Percentiles rank a stretch among this genome's conserved stretches.
Evolutionary conservation across 2,888 invertebrate genomes (phyloP).

Genomic region (Caenorhabditis plicata): DNA sequence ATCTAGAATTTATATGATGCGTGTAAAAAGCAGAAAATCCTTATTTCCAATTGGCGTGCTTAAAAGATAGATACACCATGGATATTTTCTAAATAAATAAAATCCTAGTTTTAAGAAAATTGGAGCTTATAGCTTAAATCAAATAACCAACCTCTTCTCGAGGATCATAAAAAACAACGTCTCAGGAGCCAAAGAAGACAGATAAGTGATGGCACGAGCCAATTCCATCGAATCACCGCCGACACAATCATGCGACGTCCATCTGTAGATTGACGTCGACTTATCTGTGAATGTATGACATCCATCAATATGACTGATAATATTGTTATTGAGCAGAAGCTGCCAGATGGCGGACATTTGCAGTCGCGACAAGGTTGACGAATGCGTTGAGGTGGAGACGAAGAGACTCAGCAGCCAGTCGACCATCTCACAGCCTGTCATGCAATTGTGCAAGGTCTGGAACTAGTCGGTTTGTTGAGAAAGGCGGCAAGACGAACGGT

Average conservation of each 20-base stretch:
- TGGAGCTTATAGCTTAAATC: too few relatives aligned
- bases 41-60: too few relatives aligned
- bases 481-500: slow-evolving; percentile 24
- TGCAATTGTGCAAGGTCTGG: slow-evolving; percentile 70
- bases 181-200: slow-evolving; percentile 78
- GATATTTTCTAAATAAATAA: too few relatives aligned
- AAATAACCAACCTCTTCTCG: slow-evolving; percentile 78
- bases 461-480: too few relatives aligned
- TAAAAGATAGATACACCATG: too few relatives aligned
- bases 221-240: too few relatives aligned
- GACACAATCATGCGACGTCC: slow-evolving; percentile 70
- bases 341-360: slow-evolving; percentile 78
- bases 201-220: slow-evolving; percentile 69
- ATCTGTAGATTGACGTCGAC: slow-evolving; percentile 77
- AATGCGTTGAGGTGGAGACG: slow-evolving; percentile 34
- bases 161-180: slow-evolving; percentile 80
- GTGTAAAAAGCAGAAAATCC: too few relatives aligned
- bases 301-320: slow-evolving; percentile 77
- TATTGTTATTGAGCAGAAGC: slow-evolving; percentile 78
- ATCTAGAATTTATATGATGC: too few relatives aligned
- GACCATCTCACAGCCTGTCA: slow-evolving; percentile 80
- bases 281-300: slow-evolving; percentile 83
- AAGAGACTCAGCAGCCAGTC: slow-evolving; percentile 75
- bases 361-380: slow-evolving; percentile 27
- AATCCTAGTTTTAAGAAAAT: too few relatives aligned